phyloP scores from a whole-genome alignment of 1,140 invertebrate genomes.

The Aphelenchoides fujianensis region DNA sequence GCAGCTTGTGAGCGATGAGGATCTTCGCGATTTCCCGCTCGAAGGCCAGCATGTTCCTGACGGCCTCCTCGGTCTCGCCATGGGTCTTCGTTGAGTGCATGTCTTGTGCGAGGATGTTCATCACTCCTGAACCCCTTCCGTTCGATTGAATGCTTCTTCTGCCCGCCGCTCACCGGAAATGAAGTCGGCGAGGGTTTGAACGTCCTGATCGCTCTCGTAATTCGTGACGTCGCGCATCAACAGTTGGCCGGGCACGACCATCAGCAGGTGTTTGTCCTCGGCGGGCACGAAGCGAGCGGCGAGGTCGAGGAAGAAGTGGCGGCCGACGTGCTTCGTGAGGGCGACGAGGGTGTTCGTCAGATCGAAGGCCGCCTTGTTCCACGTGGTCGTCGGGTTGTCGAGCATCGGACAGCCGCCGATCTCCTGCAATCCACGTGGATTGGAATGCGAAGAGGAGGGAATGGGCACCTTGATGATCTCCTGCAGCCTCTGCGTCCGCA shows the following conservation, averaged over 20 bases:
- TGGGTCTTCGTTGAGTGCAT: neutral
- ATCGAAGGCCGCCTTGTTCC: neutral
- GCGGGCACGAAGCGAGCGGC: no score
- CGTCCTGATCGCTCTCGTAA: neutral
- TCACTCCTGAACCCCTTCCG: no score
- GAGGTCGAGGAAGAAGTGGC: no score
- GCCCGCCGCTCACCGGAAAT: neutral
- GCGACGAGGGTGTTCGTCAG: no score
- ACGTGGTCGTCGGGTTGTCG: neutral
- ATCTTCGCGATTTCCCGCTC: neutral
- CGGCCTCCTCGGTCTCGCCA: neutral
- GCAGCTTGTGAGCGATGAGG: neutral
- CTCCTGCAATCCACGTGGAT: no score
- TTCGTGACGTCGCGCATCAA: no score
- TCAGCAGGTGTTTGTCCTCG: no score
- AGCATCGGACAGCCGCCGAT: neutral
- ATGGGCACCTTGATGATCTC: neutral
- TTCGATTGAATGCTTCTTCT: no score
- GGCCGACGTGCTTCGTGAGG: no score
- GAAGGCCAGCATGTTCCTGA: neutral
- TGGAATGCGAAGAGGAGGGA: no score
- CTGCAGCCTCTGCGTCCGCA: neutral
- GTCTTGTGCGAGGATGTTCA: neutral
- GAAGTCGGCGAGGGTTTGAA: neutral
- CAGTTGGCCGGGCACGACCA: no score